Evolutionary conservation across 2,113 vertebrate genomes (phyloP), one percentile per base, ranked within the genome.

Genomic region (Haemorhous mexicanus): DNA sequence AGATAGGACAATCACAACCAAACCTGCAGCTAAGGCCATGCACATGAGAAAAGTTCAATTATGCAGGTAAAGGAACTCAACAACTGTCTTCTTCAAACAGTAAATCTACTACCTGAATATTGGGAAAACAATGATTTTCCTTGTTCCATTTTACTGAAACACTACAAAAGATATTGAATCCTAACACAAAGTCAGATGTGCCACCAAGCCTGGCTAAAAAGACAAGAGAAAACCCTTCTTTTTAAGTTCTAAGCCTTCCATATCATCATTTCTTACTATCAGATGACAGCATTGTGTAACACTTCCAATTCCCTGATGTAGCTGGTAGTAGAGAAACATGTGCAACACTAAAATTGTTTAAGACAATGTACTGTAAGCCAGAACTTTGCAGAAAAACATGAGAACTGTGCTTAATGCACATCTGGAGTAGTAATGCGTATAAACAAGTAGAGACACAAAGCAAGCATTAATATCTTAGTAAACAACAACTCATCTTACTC

Each of bases 281-380:
- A 79, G 35, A 27, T 90, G 75, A 90, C 74, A 90, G 39, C 41
- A 83, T 24, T 68, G 33, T 17, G 21, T 39, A 85, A 86, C 12
- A 58, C 67, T 64, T 68, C 30, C 21, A 50, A 16, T 13, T 32
- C 27, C 37, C 13, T 39, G 10, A n/a, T 74, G 56, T 41, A 52
- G 8, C 0, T 43, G 32, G 16, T 43, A 13, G 11, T 16, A 39
- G 41, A 78, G 13, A 8, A 72, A 28, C 20, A 46, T 0, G 1
- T 11, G 6, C 46, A 67, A 43, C 23, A 28, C 3, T 21, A 28
- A 6, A 52, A 83, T 27, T 61, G 30, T 17, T 15, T 39, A 88
- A 86, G 7, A n/a, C 63, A 16, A 35, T 0, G 4, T 33, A 56
- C 5, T 28, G 4, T 13, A 66, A 91, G 32, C 20, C 30, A 0